These are phyloP conservation scores for Eurystomus glaucurus DNA, from an alignment of 2,797 vertebrate species.

Conservation along the genomic window DNA sequence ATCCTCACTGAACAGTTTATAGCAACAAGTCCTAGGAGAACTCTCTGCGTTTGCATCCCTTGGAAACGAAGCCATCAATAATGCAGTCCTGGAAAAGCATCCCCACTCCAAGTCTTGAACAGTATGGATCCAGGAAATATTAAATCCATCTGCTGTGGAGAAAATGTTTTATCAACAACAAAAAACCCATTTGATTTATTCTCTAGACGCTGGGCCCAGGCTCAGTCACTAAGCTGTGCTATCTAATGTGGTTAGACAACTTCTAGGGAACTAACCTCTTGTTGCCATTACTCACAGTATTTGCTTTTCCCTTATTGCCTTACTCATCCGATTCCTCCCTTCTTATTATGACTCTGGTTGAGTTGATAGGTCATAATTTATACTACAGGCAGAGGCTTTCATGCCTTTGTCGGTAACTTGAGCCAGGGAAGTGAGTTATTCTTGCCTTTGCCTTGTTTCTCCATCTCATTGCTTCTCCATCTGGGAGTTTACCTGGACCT, in stretches of 20 bases:
- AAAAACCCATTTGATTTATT: conserved; percentile 73
- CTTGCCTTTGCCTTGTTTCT: conserved; percentile 60
- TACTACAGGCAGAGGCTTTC: conserved; percentile 56
- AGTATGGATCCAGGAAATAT: conserved; percentile 74
- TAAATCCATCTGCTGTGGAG: conserved; percentile 72
- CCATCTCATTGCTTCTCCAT: not conserved
- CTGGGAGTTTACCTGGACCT: conserved; percentile 34
- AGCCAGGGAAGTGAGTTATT: conserved; percentile 73
- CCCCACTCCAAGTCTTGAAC: conserved; percentile 34
- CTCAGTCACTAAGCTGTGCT: conserved; percentile 57
- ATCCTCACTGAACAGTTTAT: not conserved
- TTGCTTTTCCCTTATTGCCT: conserved; percentile 70
- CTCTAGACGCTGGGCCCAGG: conserved; percentile 66
- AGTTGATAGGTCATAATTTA: conserved; percentile 77
- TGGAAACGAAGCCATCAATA: conserved; percentile 14
- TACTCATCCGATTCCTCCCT: conserved; percentile 75
- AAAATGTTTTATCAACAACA: conserved; percentile 76
- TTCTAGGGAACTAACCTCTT: conserved; percentile 74
- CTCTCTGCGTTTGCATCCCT: not conserved
- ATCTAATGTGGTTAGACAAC: conserved; percentile 80
- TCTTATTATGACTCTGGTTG: conserved; percentile 73
- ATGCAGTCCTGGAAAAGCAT: conserved; percentile 52
- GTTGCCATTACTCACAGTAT: conserved; percentile 75
- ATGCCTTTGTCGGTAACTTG: conserved; percentile 69
- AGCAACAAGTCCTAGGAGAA: conserved; percentile 23